Evolutionary conservation across 2,888 invertebrate species (phyloP).

Genomic region (Mimumesa dahlbomi): DNA sequence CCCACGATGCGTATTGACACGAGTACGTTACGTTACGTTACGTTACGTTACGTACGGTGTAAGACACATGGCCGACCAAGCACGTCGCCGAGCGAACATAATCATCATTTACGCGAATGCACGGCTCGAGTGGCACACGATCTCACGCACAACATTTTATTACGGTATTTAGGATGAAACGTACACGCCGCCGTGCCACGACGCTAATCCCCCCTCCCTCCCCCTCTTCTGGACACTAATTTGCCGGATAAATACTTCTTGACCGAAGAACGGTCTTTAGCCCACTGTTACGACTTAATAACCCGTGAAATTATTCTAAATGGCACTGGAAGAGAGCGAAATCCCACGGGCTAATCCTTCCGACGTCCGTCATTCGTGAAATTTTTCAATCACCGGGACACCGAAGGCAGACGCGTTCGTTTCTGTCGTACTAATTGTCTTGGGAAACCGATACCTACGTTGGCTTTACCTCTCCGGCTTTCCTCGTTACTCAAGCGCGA

Average conservation of each 20-base stretch:
- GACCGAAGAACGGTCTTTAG: slow-evolving; percentile 19
- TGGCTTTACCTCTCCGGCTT: too few relatives aligned
- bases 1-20: slow-evolving; percentile 42
- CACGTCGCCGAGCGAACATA: slow-evolving; percentile 16
- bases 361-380: slow-evolving; percentile 36
- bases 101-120: not conserved
- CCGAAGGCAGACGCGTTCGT: not conserved
- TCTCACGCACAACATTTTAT: too few relatives aligned
- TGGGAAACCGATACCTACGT: not conserved
- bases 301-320: slow-evolving; percentile 71
- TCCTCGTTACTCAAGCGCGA: too few relatives aligned
- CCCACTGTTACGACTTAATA: slow-evolving; percentile 63
- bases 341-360: slow-evolving; percentile 56
- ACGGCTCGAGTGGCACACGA: not conserved
- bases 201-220: slow-evolving; percentile 23
- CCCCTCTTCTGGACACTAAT: slow-evolving; percentile 48
- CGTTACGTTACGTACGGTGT: too few relatives aligned
- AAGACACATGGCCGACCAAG: slow-evolving; percentile 47
- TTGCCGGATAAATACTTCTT: slow-evolving; percentile 51
- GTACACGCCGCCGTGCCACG: not conserved
- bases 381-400: slow-evolving; percentile 21
- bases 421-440: not conserved
- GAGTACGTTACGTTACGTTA: too few relatives aligned
- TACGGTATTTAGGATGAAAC: slow-evolving; percentile 18
- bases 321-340: slow-evolving; percentile 46